These are phyloP conservation scores for Drosophila sturtevanti DNA, from an alignment of 1,140 invertebrate species.

Conservation along the genomic window DNA sequence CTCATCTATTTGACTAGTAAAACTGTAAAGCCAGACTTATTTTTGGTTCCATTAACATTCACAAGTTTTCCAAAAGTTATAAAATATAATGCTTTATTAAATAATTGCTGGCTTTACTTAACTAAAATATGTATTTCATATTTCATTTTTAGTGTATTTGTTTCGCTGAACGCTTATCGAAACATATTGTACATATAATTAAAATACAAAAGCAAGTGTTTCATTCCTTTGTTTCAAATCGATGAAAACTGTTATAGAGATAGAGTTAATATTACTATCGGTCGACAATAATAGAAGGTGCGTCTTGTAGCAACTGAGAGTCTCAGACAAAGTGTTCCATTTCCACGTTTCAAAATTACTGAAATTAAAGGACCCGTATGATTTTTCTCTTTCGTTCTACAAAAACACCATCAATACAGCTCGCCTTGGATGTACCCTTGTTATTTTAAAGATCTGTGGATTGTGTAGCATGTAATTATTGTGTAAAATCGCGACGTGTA, in stretches of 20 bases:
- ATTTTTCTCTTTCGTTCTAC: neutral
- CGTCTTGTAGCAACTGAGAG: neutral
- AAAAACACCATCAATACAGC: slow-evolving; percentile 6
- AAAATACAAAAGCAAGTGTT: neutral
- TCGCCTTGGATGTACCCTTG: slow-evolving; percentile 5
- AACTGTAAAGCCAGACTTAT: too few relatives aligned
- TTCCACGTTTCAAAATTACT: slow-evolving; percentile 1
- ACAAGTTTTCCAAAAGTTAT: too few relatives aligned
- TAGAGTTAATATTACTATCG: neutral
- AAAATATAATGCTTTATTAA: too few relatives aligned
- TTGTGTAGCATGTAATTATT: slow-evolving; percentile 11
- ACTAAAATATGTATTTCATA: too few relatives aligned
- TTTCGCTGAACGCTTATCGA: too few relatives aligned
- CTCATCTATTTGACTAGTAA: too few relatives aligned
- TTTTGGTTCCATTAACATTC: too few relatives aligned
- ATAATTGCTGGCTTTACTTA: too few relatives aligned
- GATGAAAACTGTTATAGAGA: neutral
- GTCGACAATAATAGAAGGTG: neutral
- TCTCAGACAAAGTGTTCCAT: neutral
- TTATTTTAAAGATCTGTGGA: neutral
- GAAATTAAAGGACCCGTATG: neutral
- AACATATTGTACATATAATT: too few relatives aligned
- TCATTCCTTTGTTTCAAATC: neutral
- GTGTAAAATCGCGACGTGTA: slow-evolving; percentile 1
- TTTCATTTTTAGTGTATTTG: too few relatives aligned